Base-by-base conservation (phyloP, 2,113 vertebrate genomes). In the Carassius auratus region DNA sequence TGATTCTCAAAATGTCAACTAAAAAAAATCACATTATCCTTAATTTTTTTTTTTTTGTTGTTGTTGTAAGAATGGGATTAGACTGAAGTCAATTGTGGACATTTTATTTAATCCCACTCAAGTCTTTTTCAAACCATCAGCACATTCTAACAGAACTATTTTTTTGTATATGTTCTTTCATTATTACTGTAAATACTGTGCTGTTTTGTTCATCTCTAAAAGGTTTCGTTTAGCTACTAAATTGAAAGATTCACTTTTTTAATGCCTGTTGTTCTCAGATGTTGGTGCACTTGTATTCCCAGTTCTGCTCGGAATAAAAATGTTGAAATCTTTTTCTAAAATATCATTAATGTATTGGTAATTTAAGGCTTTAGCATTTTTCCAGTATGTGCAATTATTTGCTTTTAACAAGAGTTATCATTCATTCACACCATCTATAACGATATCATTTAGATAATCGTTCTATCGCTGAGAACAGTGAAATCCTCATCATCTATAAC, bases 291-390 rank as follows among this genome's bases (percentile, higher is more conserved):
- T 38, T 33, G 52, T 38, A 14, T 26, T 73, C 76, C 4, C 57
- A 64, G 83, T 78, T 79, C 59, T 83, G 77, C 86, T 76, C 80
- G 80, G 76, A 84, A 84, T 76, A 45, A 90, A n/a, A 38, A 45
- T 23, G 5, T 45, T 74, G 4, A 45, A 73, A 73, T 1, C 30
- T 69, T 69, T 1, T 8, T 69, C 15, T 68, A 4, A 7, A 68
- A 68, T 36, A 19, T 36, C 30, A 68, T 68, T 68, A 1, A 17
- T 26, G n/a, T 4, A 9, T 7, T 10, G 21, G 19, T 26, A 14
- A 62, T 23, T 30, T 30, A 30, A 30, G 30, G 30, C 30, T 30
- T 30, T 30, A 30, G 30, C 30, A 30, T 30, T 30, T 30, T 30
- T 30, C 30, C 1, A 30, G 30, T 30, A 30, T 30, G 30, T 30